Base-by-base conservation (phyloP, 2,888 invertebrate species). In the Drosophila glabriapex region DNA sequence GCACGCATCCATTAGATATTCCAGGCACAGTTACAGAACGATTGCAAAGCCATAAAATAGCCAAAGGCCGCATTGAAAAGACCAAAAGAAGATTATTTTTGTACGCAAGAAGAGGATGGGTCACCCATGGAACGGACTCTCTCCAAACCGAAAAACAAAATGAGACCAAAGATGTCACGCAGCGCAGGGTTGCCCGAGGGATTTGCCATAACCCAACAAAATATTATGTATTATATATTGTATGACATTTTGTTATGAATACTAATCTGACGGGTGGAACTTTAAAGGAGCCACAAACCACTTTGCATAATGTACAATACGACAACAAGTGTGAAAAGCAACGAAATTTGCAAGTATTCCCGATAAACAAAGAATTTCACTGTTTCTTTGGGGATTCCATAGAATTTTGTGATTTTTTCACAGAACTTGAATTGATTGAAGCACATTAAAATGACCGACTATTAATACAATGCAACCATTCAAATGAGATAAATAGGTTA, bases 231-330 rank as follows among this genome's bases (percentile, higher is more conserved):
- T 61, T 72, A 67, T 64, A 73, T 91, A 39, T 39, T 43, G 81
- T 88, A 80, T 86, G 84, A 80, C 81, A 90, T 90, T 83, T 87
- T 80, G 91, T 81, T 91, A 89, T 91, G 91, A 91, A 91, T 91
- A 91, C 91, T 89, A 91, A 91, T 90, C 82, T 43, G 19, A 37
- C 5, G 49, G 53, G 19, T 31, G 31, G 50, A 43, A 63, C 39
- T 62, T 68, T 53, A 69, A 67, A 65, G 50, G 31, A 62, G 12
- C 54, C 52, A 33, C n/a, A 35, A 29, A 64, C 53, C 55, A 65
- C 67, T 79, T 77, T 79, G 70, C 81, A 79, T 79, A 79, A 65
- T 29, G 43, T 33, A 59, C 63, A 73, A 60, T 50, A 4, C 37
- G 19, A 5, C 25, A 4, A 14, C 28, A 28, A 49, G 61, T 72